A percentile compares a stretch with the other conserved stretches of the same genome.
These are phyloP conservation scores for Eucidaris tribuloides DNA, from an alignment of 35 echinoderm and acorn worm genomes.

Conservation along the genomic window DNA sequence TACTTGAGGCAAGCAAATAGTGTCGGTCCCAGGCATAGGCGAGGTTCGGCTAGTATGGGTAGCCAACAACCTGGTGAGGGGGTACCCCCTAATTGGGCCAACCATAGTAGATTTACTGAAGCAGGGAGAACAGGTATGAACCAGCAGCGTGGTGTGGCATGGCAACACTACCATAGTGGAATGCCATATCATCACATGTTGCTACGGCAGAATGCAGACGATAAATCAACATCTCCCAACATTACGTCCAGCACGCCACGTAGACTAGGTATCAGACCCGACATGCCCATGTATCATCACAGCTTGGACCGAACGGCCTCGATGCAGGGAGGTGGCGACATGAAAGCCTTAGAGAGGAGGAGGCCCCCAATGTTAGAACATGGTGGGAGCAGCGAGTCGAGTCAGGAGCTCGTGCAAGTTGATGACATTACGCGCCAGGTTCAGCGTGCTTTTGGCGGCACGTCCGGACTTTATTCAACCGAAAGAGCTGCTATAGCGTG, in stretches of 20 bases:
- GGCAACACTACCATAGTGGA: constrained; percentile 14
- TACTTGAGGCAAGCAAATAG: background rate
- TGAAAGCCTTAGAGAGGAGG: constrained; percentile 35
- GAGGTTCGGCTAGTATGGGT: constrained; percentile 22
- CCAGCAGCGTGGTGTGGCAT: background rate
- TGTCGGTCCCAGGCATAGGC: background rate
- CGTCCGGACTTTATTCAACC: constrained; percentile 53
- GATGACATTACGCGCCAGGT: constrained; percentile 96
- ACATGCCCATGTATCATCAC: constrained; percentile 18
- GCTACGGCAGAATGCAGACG: constrained; percentile 38
- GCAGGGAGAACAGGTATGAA: background rate
- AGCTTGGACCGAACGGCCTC: constrained; percentile 9
- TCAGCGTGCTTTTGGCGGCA: constrained; percentile 63
- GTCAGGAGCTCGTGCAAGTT: constrained; percentile 80
- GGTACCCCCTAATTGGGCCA: background rate
- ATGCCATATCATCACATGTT: constrained; percentile 24
- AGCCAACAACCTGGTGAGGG: constrained; percentile 34
- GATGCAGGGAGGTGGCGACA: constrained; percentile 22
- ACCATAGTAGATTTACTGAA: background rate
- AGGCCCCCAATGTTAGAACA: constrained; percentile 11
- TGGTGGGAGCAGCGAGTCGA: constrained; percentile 60
- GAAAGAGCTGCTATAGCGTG: constrained; percentile 43
- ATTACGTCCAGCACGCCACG: constrained; percentile 23
- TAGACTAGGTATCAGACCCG: constrained; percentile 31
- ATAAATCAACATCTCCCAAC: constrained; percentile 30